These are phyloP conservation scores for Eumeta japonica DNA, from an alignment of 1,140 invertebrate genomes.

Conservation along the genomic window DNA sequence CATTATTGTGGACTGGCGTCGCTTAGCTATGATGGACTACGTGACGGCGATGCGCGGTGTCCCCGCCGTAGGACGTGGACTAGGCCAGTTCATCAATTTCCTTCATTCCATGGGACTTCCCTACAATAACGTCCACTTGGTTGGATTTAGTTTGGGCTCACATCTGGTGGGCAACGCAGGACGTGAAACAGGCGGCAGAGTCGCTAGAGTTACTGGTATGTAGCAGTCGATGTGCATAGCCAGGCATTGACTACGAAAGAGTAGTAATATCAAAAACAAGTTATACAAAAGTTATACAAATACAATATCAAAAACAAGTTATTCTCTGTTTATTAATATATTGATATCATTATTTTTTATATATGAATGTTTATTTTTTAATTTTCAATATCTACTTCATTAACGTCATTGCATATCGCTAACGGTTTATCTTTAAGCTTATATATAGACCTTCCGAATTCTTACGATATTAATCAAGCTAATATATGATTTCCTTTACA, in stretches of 20 bases:
- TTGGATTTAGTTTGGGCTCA: constrained; percentile 85
- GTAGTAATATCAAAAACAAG: too few relatives aligned
- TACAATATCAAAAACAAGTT: too few relatives aligned
- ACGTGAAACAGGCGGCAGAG: constrained; percentile 20
- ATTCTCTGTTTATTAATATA: too few relatives aligned
- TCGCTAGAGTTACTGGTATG: constrained; percentile 31
- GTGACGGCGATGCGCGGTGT: constrained; percentile 49
- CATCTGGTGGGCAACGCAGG: constrained; percentile 85
- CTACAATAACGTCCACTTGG: constrained; percentile 69
- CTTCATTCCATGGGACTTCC: constrained; percentile 27
- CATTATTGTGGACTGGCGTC: constrained; percentile 64
- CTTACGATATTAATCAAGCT: background rate
- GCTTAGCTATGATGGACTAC: constrained; percentile 47
- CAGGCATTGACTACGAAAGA: background rate
- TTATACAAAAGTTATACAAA: too few relatives aligned
- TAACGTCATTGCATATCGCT: background rate
- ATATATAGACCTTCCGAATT: background rate
- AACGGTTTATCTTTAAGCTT: background rate
- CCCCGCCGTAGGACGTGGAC: constrained; percentile 34
- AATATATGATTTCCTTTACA: background rate
- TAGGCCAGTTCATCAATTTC: constrained; percentile 51
- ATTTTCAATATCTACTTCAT: background rate
- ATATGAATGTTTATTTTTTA: background rate
- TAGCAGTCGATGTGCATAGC: background rate
- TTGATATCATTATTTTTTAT: too few relatives aligned